Evolutionary conservation across 2,888 invertebrate species (phyloP).

Genomic region (Emmelina monodactyla): DNA sequence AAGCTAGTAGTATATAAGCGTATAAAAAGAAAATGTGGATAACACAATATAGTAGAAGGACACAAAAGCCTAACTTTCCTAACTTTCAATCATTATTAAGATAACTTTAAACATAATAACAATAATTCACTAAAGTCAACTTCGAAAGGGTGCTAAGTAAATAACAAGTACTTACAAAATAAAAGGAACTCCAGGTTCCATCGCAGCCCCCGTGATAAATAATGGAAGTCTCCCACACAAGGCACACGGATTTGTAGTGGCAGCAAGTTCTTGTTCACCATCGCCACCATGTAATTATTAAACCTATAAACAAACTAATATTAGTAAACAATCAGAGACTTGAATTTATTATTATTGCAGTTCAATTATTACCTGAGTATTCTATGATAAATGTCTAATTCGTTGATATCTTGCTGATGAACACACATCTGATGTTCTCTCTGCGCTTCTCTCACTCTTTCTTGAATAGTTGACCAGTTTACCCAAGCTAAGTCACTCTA

Average conservation of each 20-base stretch:
- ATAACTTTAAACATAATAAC: no score
- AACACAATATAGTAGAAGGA: no score
- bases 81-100: no score
- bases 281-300: constrained; percentile 96
- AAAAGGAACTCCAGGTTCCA: constrained; percentile 91
- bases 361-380: constrained; percentile 84
- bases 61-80: no score
- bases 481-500: constrained; percentile 82
- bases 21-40: no score
- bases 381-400: constrained; percentile 96
- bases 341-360: neutral
- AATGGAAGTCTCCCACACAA: constrained; percentile 84
- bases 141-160: no score
- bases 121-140: no score
- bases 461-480: constrained; percentile 94
- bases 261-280: constrained; percentile 94
- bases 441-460: constrained; percentile 87
- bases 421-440: constrained; percentile 97
- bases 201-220: constrained; percentile 87
- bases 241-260: constrained; percentile 87
- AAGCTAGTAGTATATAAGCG: no score
- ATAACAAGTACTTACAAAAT: constrained; percentile 91
- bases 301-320: constrained; percentile 63
- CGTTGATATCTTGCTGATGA: constrained; percentile 92
- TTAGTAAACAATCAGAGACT: constrained; percentile 6